Evolutionary conservation across 2,113 vertebrate species (phyloP), one percentile per base, ranked within the genome.

Genomic region (Labeo catla): DNA sequence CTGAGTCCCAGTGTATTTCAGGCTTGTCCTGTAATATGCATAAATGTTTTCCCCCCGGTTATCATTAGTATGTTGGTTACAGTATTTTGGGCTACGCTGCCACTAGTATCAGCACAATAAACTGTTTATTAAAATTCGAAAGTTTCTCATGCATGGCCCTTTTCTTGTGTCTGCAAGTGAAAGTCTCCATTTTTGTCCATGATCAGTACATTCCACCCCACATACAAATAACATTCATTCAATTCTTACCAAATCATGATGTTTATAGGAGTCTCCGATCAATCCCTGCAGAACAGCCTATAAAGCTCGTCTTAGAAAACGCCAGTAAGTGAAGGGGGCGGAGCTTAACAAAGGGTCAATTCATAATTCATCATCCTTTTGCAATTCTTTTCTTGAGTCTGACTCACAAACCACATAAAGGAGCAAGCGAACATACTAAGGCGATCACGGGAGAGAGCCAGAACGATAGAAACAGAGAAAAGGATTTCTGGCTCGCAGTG

Each of bases 401-500:
- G 23, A 77, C 28, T 9, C 8, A 36, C 36, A 77, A 36, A 36
- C 8, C 9, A 45, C 19, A 73, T 12, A 45, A 11, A n/a, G 70
- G 19, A 6, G 39, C 68, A 11, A 45, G 43, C 68, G 21, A 43
- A 52, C 8, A 23, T 15, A 36, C 23, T 77, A 10, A 0, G 15
- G 36, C 1, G 36, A 70, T 70, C 36, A 70, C 34, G 39, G 19
- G 16, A 10, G 34, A 70, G 66, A 70, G 11, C 28, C 11, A 85
- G 87, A 88, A n/a, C 61, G 66, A 89, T 70, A 76, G 34, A 61
- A 36, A 47, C 65, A 73, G 23, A 52, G 1, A 52, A 39, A 74
- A 63, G 0, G 81, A 84, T 84, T 84, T 84, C 66, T 84, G 52
- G 66, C 82, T 54, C 21, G 81, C 81, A 52, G 34, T 54, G 76